These are phyloP conservation scores for Calyptomena viridis DNA, from an alignment of 2,113 vertebrate genomes.

Conservation along the genomic window DNA sequence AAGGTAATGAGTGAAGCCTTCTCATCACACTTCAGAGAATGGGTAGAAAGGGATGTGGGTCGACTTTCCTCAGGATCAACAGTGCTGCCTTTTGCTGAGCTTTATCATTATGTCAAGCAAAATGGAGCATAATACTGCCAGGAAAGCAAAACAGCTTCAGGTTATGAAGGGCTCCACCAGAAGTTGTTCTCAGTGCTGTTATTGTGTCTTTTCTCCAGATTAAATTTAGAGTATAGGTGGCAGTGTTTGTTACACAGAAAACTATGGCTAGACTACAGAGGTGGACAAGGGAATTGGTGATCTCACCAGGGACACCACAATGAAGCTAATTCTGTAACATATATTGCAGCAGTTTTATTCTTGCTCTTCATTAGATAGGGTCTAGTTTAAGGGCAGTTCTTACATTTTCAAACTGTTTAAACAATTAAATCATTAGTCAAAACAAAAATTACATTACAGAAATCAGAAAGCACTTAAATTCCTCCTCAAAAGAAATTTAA, in stretches of 20 bases:
- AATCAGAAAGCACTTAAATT: neutral
- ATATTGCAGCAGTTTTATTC: neutral
- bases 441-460: neutral
- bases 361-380: neutral
- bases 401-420: neutral
- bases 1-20: neutral
- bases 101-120: slow-evolving; percentile 8
- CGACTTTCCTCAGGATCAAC: neutral
- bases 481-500: neutral
- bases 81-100: neutral
- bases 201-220: neutral
- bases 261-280: neutral
- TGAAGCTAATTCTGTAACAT: neutral
- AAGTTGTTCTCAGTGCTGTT: neutral
- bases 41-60: neutral
- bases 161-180: neutral
- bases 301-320: neutral
- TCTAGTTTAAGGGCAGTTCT: neutral
- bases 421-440: slow-evolving; percentile 5
- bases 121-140: neutral
- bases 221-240: neutral
- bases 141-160: slow-evolving; percentile 17
- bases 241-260: neutral
- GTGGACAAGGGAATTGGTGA: neutral
- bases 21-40: neutral